Conservation (phyloP, 2,113 vertebrate genomes). For the Odobenus rosmarus region DNA sequence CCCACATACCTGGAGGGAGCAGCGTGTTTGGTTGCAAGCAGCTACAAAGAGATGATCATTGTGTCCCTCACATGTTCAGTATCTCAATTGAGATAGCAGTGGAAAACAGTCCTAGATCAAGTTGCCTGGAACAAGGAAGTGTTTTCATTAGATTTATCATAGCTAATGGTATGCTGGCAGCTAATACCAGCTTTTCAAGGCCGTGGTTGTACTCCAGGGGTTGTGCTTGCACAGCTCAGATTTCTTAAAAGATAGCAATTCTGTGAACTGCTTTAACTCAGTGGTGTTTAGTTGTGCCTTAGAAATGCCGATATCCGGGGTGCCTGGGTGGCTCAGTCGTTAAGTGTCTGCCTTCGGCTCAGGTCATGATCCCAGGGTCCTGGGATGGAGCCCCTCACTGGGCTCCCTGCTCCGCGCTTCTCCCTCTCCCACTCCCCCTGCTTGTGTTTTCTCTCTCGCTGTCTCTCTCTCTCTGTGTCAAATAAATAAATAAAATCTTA, state of each 20-base stretch:
- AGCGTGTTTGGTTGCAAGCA: not conserved
- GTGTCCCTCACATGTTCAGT: not conserved
- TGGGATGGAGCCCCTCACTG: no score
- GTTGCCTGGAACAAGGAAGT: constrained; percentile 48
- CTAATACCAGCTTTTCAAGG: not conserved
- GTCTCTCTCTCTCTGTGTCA: no score
- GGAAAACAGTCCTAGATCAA: not conserved
- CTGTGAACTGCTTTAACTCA: not conserved
- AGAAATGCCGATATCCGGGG: not conserved
- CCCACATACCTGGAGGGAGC: not conserved
- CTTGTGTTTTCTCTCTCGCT: no score
- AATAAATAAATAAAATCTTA: no score
- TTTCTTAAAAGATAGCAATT: constrained; percentile 18
- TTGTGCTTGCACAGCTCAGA: not conserved
- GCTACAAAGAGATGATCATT: not conserved
- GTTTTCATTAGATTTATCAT: constrained; percentile 20
- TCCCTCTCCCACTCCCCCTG: no score
- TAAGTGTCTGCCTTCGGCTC: no score
- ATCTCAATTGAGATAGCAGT: not conserved
- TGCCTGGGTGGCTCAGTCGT: no score
- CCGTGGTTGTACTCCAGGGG: not conserved
- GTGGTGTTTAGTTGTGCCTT: not conserved
- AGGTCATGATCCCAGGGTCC: no score
- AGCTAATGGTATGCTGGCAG: not conserved
- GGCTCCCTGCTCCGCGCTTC: no score